Evolutionary conservation across 2,113 vertebrate species (phyloP).

Genomic region (Uria aalge): DNA sequence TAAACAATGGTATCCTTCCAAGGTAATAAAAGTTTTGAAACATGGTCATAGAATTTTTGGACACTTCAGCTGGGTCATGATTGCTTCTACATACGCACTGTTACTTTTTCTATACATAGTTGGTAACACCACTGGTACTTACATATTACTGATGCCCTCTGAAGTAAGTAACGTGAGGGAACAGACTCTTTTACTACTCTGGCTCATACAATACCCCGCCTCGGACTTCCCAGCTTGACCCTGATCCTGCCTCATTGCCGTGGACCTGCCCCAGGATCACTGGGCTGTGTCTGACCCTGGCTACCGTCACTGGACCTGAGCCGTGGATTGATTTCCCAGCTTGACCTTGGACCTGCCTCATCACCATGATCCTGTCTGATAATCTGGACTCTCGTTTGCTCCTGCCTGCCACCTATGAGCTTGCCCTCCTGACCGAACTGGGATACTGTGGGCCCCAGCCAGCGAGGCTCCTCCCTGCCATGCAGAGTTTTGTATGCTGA

Average conservation of each 20-base stretch:
- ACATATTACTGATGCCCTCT: not conserved
- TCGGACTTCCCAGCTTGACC: not conserved
- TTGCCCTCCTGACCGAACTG: not conserved
- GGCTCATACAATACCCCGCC: accelerated
- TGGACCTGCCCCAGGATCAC: not conserved
- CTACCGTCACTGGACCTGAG: not conserved
- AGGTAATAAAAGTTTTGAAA: not conserved
- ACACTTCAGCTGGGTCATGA: not conserved
- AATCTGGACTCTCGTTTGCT: accelerated
- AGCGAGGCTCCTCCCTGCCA: not conserved
- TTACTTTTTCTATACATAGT: not conserved
- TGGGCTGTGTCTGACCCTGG: accelerated
- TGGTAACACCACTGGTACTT: not conserved
- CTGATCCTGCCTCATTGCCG: not conserved
- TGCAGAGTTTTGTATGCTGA: not conserved
- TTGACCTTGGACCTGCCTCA: not conserved
- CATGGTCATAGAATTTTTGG: not conserved
- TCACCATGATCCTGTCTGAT: not conserved
- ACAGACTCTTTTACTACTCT: no score
- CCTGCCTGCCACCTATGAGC: not conserved
- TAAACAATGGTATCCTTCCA: not conserved
- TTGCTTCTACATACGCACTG: not conserved
- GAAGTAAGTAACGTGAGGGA: not conserved
- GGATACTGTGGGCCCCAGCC: not conserved
- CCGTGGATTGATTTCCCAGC: not conserved